Base-by-base conservation (phyloP, 2,888 invertebrate species). In the Xanthorhoe designata region DNA sequence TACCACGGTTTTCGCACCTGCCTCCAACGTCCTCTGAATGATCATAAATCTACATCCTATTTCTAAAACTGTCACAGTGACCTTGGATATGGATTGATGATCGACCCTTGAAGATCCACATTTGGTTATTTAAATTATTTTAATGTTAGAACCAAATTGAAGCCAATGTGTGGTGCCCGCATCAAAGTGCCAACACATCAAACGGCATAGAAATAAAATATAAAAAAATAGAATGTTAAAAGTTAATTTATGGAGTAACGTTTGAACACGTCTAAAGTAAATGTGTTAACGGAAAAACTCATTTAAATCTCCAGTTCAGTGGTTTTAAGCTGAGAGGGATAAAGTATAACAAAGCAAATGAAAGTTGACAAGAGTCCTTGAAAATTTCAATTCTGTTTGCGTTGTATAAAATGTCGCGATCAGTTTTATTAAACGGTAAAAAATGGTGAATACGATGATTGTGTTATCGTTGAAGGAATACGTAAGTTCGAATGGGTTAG, bases 221-320 rank as follows among this genome's bases (percentile, higher is more conserved):
- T 32, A 52, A 7, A 24, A n/a, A 4, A 3, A 24, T 24, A 24
- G 9, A 47, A 15, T 8, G n/a, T n/a, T n/a, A n/a, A n/a, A 29
- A 56, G 62, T 53, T 54, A 51, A 60, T 61, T 60, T 64, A 66
- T 64, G 42, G 62, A 66, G 57, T 61, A 35, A 69, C 70, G 66
- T 68, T 57, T 68, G 61, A 69, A 64, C 65, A 68, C 65, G 62
- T 73, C 68, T 63, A 61, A 70, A 70, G 68, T 72, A 72, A 74
- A 74, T 72, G 75, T 75, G 72, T 66, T 70, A 72, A 72, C 71
- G 68, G 69, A 72, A 77, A 81, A 81, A 78, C 76, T 79, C 81
- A 80, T 83, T 82, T 78, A 80, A 86, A 82, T 75, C 74, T 64
- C 69, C 79, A 77, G 71, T 78, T 70, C 81, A 78, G 72, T 76